Conservation (phyloP, 2,797 vertebrate genomes). For the Danio jaintianensis region DNA sequence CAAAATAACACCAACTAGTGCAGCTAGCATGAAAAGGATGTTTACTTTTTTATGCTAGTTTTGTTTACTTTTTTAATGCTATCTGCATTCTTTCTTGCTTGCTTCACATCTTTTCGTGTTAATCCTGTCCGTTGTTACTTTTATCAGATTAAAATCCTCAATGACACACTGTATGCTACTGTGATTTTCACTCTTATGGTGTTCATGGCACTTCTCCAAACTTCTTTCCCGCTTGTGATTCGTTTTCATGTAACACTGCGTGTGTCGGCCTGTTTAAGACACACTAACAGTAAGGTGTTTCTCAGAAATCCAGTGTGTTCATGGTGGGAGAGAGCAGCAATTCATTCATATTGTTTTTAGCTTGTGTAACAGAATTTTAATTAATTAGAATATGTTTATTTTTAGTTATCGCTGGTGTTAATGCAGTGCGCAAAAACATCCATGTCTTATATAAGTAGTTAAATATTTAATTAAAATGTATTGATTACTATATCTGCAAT, state of each 20-base stretch:
- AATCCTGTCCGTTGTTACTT: slow-evolving; percentile 4
- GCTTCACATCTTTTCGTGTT: neutral
- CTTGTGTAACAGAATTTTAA: neutral
- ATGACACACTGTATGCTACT: neutral
- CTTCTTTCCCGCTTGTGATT: slow-evolving; percentile 15
- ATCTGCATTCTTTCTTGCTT: neutral
- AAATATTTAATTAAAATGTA: too few relatives aligned
- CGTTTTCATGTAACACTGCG: slow-evolving; percentile 3
- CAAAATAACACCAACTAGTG: too few relatives aligned
- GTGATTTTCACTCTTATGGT: slow-evolving; percentile 19
- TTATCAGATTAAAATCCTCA: slow-evolving; percentile 15
- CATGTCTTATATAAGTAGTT: too few relatives aligned
- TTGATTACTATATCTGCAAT: too few relatives aligned
- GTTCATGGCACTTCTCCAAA: slow-evolving; percentile 14
- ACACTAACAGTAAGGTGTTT: neutral
- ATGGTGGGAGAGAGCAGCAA: neutral
- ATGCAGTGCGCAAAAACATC: too few relatives aligned
- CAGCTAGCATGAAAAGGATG: too few relatives aligned
- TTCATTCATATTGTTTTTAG: neutral
- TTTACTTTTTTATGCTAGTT: too few relatives aligned
- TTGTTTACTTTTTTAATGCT: neutral
- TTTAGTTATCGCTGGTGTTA: too few relatives aligned
- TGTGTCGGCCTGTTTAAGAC: neutral
- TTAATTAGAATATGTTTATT: too few relatives aligned
- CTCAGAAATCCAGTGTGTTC: neutral